Evolutionary conservation across 2,113 vertebrate genomes (phyloP), one percentile per base, ranked within the genome.

Genomic region (Turnix velox): DNA sequence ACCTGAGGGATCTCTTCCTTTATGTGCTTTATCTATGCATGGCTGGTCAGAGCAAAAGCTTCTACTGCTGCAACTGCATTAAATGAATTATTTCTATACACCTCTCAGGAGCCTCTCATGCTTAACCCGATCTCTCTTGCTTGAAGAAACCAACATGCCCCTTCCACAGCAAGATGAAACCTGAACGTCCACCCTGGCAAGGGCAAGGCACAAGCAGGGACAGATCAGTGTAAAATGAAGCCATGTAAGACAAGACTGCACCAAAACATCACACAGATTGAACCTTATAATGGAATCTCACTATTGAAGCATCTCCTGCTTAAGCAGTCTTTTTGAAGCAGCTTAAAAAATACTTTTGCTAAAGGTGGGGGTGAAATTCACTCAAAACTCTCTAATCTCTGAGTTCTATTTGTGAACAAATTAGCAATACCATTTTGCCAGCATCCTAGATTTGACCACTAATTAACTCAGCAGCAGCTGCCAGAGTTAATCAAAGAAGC

Each of bases 401-500:
- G 66, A 79, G 76, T 48, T 71, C 74, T 57, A 69, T 92, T 81
- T 33, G 3, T 35, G 39, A 24, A 57, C 63, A 87, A 85, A 85
- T 88, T 74, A 93, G 51, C 68, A 88, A 92, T 75, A 83, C 40
- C 22, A 9, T 84, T 62, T 74, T 79, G 85, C 58, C 61, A 72
- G 84, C 46, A 91, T 66, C 77, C 57, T 82, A 37, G 67, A 83
- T 65, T 46, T 23, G 42, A 51, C 77, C 42, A 28, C 94, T 97
- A 97, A 97, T 97, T 97, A 98, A 96, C 79, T 80, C 91, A 88
- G 90, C 83, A 96, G 86, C 77, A 13, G 3, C 82, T 91, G 59
- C 68, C 91, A 61, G 46, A 94, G 76, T 91, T 95, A 93, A 97
- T 97, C 87, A 95, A 28, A 84, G 71, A 91, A 93, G 77, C 66